A percentile compares a stretch with the other conserved stretches of the same genome.
These are phyloP conservation scores for Pelusios castaneus DNA, from an alignment of 2,113 vertebrate genomes.

Conservation along the genomic window DNA sequence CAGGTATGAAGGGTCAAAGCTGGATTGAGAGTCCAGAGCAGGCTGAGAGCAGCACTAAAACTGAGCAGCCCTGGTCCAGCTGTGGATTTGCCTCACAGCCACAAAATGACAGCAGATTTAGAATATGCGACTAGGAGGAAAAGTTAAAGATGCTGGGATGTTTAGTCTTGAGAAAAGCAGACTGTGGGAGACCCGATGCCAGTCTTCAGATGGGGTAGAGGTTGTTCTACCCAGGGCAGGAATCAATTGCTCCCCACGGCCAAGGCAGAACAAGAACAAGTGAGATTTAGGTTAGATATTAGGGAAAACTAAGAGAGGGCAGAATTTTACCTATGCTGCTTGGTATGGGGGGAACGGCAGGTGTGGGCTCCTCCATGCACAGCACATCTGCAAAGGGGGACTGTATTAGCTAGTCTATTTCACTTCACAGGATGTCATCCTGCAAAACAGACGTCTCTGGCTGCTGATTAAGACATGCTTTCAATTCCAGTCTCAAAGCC, in stretches of 20 bases:
- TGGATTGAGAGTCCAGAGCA: not conserved
- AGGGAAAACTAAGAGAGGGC: not conserved
- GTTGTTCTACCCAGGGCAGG: too few relatives aligned
- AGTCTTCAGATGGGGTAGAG: not conserved
- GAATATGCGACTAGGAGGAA: not conserved
- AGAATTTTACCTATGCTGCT: not conserved
- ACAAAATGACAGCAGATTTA: too few relatives aligned
- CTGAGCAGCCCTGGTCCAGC: too few relatives aligned
- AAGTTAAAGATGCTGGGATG: not conserved
- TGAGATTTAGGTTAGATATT: too few relatives aligned
- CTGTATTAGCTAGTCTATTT: fast-evolving
- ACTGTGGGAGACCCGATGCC: too few relatives aligned
- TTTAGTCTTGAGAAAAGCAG: not conserved
- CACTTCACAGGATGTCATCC: slow-evolving; percentile 64
- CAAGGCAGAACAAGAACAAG: not conserved
- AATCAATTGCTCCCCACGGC: too few relatives aligned
- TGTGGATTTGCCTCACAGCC: not conserved
- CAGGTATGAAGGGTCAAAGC: not conserved
- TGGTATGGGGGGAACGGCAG: not conserved
- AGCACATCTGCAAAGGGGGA: not conserved
- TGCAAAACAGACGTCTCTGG: slow-evolving; percentile 75
- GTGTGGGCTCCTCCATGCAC: not conserved
- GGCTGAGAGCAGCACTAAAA: not conserved
- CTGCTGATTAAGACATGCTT: slow-evolving; percentile 64
- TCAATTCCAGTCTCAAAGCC: slow-evolving; percentile 64